Evolutionary conservation across 2,888 invertebrate genomes (phyloP), one percentile per base, ranked within the genome.

Genomic region (Leucophenga maculata): DNA sequence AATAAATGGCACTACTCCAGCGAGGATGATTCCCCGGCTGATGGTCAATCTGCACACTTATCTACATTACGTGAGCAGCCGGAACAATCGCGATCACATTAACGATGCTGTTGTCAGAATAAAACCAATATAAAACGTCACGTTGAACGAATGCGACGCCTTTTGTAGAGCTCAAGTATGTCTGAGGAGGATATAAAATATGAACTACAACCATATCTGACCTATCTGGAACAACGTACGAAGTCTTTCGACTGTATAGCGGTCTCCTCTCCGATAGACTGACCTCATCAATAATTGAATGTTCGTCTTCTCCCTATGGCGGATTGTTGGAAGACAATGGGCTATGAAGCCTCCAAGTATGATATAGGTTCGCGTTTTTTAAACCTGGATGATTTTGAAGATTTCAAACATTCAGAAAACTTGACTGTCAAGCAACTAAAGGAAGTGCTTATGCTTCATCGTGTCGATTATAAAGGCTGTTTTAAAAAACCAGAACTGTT

Each of bases 381-480:
- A 1, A 86, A 87, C 74, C 76, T 89, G 67, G 84, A 86, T 73
- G 86, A 87, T 73, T 86, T 86, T 69, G 83, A 85, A 69, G 85
- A 86, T 44, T 75, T 87, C 72, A 90, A 90, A 72, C 91, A 92
- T 73, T 85, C 95, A 82, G 92, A 92, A 74, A 88, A 87, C 79
- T 89, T 95, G 77, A 93, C 91, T 78, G 93, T 95, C 68, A 93
- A 93, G 85, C 95, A 96, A 88, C 90, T 97, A 71, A 97, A 96
- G 89, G 93, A 93, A 85, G 90, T 97, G 75, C 90, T 97, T 71
- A 91, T 92, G 79, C 89, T 93, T 74, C 95, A 96, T 90, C 93
- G 96, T 85, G 96, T 97, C 11, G 94, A 96, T 89, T 96, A 92
- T 88, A 94, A 93, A 89, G 97, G 97, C 72, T 96, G 96, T 86